A percentile compares a stretch with the other conserved stretches of the same genome.
phyloP scores from a whole-genome alignment of 2,888 invertebrate genomes.

The Drosophila conformis region DNA sequence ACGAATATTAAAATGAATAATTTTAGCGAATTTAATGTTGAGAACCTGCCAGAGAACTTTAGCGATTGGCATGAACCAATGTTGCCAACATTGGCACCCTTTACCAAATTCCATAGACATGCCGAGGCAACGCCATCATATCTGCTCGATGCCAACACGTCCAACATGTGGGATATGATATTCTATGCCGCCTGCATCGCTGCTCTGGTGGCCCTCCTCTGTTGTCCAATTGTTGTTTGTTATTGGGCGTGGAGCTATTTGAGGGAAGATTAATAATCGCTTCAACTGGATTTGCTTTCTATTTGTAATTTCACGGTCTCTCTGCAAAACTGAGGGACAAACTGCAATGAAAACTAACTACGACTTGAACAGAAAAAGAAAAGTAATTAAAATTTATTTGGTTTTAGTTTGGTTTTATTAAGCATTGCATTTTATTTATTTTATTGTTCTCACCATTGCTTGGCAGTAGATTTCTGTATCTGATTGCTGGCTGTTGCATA shows the following conservation, averaged over 20 bases:
- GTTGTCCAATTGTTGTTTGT: background rate
- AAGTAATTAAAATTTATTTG: background rate
- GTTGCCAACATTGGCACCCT: background rate
- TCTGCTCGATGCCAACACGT: background rate
- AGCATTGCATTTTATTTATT: background rate
- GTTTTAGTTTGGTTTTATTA: background rate
- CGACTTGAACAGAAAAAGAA: background rate
- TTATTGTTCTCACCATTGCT: background rate
- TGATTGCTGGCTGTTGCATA: background rate
- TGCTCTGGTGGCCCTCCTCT: background rate
- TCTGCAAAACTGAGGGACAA: background rate
- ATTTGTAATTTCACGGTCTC: background rate
- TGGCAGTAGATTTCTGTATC: background rate
- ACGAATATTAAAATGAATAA: background rate
- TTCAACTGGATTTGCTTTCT: background rate
- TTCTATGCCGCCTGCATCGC: background rate
- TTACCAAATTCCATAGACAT: background rate
- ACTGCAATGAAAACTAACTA: background rate
- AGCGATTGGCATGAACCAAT: background rate
- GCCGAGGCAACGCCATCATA: background rate
- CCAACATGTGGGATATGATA: background rate
- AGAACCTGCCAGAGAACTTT: background rate
- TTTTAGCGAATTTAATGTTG: background rate
- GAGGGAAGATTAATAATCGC: background rate
- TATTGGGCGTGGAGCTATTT: conserved; percentile 6